These are phyloP conservation scores for Chironomus tentans DNA, from an alignment of 2,888 invertebrate species.

Conservation along the genomic window DNA sequence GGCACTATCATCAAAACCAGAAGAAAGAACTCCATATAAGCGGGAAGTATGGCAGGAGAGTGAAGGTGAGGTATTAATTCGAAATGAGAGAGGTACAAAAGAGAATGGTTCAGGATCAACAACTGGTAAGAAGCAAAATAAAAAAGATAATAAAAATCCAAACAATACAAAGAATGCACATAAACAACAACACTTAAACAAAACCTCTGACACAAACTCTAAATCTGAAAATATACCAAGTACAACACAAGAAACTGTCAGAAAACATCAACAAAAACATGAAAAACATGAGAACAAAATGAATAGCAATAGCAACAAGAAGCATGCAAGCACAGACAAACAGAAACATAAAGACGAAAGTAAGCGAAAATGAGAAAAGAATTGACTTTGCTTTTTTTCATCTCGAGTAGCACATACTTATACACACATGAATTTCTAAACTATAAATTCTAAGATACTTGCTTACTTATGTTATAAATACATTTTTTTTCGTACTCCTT, in stretches of 20 bases:
- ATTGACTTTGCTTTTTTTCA: constrained; percentile 14
- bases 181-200: constrained; percentile 16
- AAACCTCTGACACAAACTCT: constrained; percentile 15
- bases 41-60: constrained; percentile 67
- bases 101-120: constrained; percentile 44
- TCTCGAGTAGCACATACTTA: background rate
- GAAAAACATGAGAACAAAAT: constrained; percentile 30
- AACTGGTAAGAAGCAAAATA: constrained; percentile 33
- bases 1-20: background rate
- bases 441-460: background rate
- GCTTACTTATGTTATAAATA: background rate
- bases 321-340: constrained; percentile 27
- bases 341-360: constrained; percentile 23
- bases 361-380: constrained; percentile 4
- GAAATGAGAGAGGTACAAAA: constrained; percentile 71
- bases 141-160: constrained; percentile 8
- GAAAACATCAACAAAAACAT: constrained; percentile 35
- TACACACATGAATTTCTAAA: background rate
- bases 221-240: constrained; percentile 19
- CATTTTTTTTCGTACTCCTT: background rate
- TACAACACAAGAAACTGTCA: constrained; percentile 24
- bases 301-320: constrained; percentile 27
- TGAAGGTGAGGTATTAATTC: constrained; percentile 68
- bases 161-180: constrained; percentile 24
- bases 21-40: background rate